Percentiles rank a stretch among this genome's conserved stretches.
Evolutionary conservation across 2,113 vertebrate species (phyloP).

Genomic region (Casuarius casuarius): DNA sequence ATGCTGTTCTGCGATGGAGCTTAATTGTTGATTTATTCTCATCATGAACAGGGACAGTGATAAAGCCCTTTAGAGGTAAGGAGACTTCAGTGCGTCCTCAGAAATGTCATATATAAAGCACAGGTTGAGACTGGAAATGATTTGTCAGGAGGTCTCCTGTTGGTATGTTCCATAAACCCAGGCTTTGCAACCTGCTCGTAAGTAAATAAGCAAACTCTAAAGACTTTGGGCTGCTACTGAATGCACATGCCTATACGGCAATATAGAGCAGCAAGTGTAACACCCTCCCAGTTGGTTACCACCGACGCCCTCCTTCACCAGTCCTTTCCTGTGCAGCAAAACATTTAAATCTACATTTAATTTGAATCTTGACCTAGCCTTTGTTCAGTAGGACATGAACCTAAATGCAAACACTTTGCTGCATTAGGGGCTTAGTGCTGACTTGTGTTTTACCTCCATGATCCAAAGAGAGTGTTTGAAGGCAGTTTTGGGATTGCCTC

Average conservation of each 20-base stretch:
- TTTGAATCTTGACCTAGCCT: neutral
- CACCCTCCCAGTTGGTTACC: neutral
- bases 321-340: neutral
- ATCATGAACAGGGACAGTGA: neutral
- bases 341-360: neutral
- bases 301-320: accelerated
- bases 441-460: neutral
- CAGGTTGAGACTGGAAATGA: neutral
- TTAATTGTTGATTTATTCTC: neutral
- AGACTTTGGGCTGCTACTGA: neutral
- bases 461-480: neutral
- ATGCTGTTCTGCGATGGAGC: neutral
- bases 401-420: neutral
- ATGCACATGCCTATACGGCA: neutral
- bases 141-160: neutral
- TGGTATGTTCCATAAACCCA: neutral
- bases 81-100: neutral
- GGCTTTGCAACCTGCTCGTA: accelerated
- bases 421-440: neutral
- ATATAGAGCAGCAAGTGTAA: neutral
- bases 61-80: neutral
- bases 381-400: neutral
- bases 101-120: neutral
- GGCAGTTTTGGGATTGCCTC: neutral
- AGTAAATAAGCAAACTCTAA: neutral